These are phyloP conservation scores for Gonocerus acuteangulatus DNA, from an alignment of 2,888 invertebrate species.

Conservation along the genomic window DNA sequence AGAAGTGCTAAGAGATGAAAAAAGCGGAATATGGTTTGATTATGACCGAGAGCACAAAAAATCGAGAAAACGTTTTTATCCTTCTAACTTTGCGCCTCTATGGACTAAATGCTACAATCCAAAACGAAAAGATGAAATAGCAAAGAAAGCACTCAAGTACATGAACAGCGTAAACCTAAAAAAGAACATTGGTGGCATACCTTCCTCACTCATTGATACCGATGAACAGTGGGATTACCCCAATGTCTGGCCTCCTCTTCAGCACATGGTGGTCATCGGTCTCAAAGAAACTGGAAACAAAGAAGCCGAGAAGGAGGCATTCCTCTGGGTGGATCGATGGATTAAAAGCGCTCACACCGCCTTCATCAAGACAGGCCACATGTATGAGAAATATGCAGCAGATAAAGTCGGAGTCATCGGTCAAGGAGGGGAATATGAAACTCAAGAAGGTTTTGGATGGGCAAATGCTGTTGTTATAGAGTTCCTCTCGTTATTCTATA, in stretches of 20 bases:
- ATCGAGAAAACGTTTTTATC: conserved; percentile 62
- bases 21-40: conserved; percentile 79
- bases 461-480: conserved; percentile 84
- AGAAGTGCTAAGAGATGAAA: conserved; percentile 77
- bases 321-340: conserved; percentile 70
- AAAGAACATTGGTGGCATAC: conserved; percentile 61
- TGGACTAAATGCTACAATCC: conserved; percentile 69
- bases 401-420: conserved; percentile 59
- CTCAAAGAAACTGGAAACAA: conserved; percentile 60
- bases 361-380: conserved; percentile 56
- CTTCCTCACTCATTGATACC: conserved; percentile 67
- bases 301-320: conserved; percentile 58
- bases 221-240: conserved; percentile 89
- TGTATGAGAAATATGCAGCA: conserved; percentile 71
- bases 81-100: conserved; percentile 71
- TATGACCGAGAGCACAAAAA: conserved; percentile 62
- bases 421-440: conserved; percentile 83
- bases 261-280: conserved; percentile 73
- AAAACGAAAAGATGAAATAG: conserved; percentile 45
- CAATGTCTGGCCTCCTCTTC: conserved; percentile 90
- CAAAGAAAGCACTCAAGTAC: conserved; percentile 47
- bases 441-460: conserved; percentile 91
- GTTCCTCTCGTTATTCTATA: conserved; percentile 59
- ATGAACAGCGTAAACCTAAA: conserved; percentile 53
- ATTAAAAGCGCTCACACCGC: conserved; percentile 68